These are phyloP conservation scores for Leptura quadrifasciata DNA, from an alignment of 2,888 invertebrate genomes.

Conservation along the genomic window DNA sequence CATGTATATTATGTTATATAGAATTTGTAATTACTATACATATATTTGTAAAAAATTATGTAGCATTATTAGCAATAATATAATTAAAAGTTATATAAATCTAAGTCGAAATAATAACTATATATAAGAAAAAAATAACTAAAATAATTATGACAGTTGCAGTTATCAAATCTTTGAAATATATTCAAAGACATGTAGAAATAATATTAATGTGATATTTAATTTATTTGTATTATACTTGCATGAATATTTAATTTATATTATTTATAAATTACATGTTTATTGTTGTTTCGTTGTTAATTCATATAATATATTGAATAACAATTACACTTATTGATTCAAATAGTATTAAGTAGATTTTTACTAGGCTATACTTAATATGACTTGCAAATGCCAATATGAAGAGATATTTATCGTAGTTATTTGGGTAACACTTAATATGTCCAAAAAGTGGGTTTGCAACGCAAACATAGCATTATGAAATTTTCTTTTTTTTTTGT, in stretches of 20 bases:
- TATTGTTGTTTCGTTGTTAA: constrained; percentile 20
- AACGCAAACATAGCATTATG: too few relatives aligned
- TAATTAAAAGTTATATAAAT: background rate
- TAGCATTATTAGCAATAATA: constrained; percentile 1
- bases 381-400: too few relatives aligned
- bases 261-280: constrained; percentile 16
- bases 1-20: constrained; percentile 24
- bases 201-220: constrained; percentile 51
- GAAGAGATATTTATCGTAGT: too few relatives aligned
- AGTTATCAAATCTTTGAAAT: background rate
- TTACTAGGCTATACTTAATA: too few relatives aligned
- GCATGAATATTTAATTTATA: constrained; percentile 23
- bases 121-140: background rate
- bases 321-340: too few relatives aligned
- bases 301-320: background rate
- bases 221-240: constrained; percentile 50
- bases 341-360: too few relatives aligned
- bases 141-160: background rate
- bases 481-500: too few relatives aligned
- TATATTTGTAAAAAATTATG: constrained; percentile 20
- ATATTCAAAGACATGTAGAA: constrained; percentile 15
- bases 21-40: constrained; percentile 30
- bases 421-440: too few relatives aligned
- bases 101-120: background rate
- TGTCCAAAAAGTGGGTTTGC: too few relatives aligned